Conservation (phyloP, 2,113 vertebrate genomes). For the Cryptomyrus ogoouensis region DNA sequence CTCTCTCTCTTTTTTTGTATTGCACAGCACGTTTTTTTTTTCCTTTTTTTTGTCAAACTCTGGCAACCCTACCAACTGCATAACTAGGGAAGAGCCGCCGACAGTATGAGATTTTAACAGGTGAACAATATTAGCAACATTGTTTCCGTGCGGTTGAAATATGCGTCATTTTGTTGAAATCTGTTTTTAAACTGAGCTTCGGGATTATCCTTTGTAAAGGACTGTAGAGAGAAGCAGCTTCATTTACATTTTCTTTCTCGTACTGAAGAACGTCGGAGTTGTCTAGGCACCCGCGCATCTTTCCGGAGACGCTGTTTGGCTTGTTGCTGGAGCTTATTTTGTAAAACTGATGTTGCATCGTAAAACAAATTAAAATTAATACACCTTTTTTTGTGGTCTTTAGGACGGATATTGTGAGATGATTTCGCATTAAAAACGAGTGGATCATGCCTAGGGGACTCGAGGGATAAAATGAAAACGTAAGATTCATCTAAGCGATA, state of each 20-base stretch:
- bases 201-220: conserved; percentile 6
- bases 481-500: conserved; percentile 44
- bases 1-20: not conserved
- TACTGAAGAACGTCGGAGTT: conserved; percentile 50
- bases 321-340: conserved; percentile 20
- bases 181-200: conserved; percentile 17
- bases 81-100: conserved; percentile 23
- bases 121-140: conserved; percentile 19
- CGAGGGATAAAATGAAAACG: conserved; percentile 49
- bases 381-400: conserved; percentile 49
- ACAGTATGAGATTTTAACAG: conserved; percentile 14
- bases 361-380: conserved; percentile 1
- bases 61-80: conserved; percentile 25
- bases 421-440: conserved; percentile 53
- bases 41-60: conserved; percentile 15
- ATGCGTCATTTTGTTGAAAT: conserved; percentile 25
- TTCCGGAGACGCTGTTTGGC: conserved; percentile 16
- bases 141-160: conserved; percentile 14
- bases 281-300: conserved; percentile 29
- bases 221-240: conserved; percentile 27
- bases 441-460: conserved; percentile 55
- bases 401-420: conserved; percentile 47
- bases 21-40: conserved; percentile 6
- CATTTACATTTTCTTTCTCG: conserved; percentile 15
- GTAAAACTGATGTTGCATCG: conserved; percentile 23